Evolutionary conservation across 2,797 vertebrate genomes (phyloP).

Genomic region (Ambastaia sidthimunki): DNA sequence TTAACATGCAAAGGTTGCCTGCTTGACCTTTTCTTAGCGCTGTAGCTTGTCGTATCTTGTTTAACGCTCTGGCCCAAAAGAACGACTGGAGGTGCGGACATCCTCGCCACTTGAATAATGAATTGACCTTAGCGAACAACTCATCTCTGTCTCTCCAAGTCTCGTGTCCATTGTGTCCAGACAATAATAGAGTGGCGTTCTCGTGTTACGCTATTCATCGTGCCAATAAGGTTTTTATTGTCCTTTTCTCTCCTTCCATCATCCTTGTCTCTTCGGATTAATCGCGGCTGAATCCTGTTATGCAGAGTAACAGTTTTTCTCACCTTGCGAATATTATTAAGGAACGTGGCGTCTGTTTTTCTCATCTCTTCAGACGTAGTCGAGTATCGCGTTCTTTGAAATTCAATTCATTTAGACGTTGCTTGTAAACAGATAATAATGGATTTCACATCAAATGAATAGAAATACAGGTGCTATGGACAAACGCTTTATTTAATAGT

Average conservation of each 20-base stretch:
- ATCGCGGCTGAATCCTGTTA: conserved; percentile 39
- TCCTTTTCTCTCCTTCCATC: conserved; percentile 37
- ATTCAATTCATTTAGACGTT: conserved; percentile 65
- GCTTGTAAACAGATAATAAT: conserved; percentile 68
- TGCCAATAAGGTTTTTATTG: conserved; percentile 38
- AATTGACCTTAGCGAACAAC: conserved; percentile 55
- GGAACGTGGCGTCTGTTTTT: conserved; percentile 19
- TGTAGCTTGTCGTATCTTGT: conserved; percentile 65
- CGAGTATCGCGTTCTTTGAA: conserved; percentile 65
- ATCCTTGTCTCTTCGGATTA: conserved; percentile 37
- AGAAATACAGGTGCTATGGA: conserved; percentile 27
- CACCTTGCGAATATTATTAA: conserved; percentile 49
- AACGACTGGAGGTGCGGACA: conserved; percentile 55
- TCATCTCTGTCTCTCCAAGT: conserved; percentile 20
- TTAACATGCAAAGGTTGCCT: conserved; percentile 71
- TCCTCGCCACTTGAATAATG: conserved; percentile 59
- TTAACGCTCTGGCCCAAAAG: conserved; percentile 57
- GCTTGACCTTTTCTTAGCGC: conserved; percentile 70
- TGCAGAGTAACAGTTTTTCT: conserved; percentile 53
- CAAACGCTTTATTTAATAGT: conserved; percentile 15
- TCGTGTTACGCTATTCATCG: neutral
- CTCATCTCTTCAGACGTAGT: conserved; percentile 57
- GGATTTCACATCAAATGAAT: conserved; percentile 71
- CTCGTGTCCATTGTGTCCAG: conserved; percentile 39
- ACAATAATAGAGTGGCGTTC: conserved; percentile 38